A percentile compares a stretch with the other conserved stretches of the same genome.
Evolutionary conservation across 2,797 vertebrate genomes (phyloP).

Genomic region (Halcyon badia): DNA sequence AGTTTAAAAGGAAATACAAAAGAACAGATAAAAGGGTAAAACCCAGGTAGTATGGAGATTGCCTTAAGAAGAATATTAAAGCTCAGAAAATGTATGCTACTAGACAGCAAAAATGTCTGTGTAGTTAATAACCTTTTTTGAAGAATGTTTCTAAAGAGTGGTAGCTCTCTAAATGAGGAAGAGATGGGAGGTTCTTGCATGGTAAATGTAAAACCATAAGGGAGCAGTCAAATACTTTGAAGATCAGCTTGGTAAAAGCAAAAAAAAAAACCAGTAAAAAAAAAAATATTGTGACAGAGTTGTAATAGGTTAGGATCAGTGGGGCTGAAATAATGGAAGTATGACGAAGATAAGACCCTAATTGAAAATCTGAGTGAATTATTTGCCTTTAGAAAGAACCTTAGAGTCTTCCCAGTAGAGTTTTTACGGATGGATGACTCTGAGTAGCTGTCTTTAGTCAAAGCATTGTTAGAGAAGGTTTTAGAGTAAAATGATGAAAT

Average conservation of each 20-base stretch:
- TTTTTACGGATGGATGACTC: slow-evolving; percentile 2
- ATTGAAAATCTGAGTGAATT: not conserved
- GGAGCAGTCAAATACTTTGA: not conserved
- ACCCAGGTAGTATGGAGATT: not conserved
- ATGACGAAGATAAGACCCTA: not conserved
- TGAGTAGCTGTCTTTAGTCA: not conserved
- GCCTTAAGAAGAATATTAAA: not conserved
- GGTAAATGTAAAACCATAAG: not conserved
- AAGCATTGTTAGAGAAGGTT: not conserved
- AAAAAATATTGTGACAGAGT: not conserved
- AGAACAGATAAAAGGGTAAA: not conserved
- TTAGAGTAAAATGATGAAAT: not conserved
- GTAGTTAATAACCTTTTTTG: not conserved
- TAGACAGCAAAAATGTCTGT: not conserved
- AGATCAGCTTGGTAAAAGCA: not conserved
- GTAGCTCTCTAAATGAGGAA: not conserved
- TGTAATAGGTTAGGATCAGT: not conserved
- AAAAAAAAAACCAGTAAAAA: not conserved
- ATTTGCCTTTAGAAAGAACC: slow-evolving; percentile 1
- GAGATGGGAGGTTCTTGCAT: not conserved
- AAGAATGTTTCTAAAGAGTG: not conserved
- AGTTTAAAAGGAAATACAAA: not conserved
- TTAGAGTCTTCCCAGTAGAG: not conserved
- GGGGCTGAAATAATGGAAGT: not conserved
- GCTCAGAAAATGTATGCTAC: not conserved